Conservation (phyloP, 2,797 vertebrate genomes). For the Vireo griseus region DNA sequence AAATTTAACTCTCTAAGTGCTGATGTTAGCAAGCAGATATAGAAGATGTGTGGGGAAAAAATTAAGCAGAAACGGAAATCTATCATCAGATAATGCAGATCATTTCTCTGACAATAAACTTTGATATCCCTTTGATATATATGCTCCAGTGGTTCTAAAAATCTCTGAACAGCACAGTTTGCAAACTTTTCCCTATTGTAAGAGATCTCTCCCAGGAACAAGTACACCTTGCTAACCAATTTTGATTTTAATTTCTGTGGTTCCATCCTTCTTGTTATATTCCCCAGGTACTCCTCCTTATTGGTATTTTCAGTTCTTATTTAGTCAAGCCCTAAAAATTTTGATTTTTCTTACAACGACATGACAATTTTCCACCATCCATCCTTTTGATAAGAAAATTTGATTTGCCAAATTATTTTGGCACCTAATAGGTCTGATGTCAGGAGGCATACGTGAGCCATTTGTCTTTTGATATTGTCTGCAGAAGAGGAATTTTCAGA, state of each 20-base stretch:
- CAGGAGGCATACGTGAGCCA: neutral
- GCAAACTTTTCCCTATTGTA: neutral
- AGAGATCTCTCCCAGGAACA: neutral
- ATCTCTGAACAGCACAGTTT: neutral
- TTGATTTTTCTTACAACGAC: neutral
- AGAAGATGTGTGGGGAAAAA: neutral
- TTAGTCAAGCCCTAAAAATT: neutral
- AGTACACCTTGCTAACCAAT: neutral
- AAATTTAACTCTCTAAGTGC: conserved; percentile 7
- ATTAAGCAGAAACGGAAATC: neutral
- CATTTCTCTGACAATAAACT: neutral
- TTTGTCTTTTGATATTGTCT: neutral
- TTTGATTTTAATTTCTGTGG: neutral
- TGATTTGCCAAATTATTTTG: neutral
- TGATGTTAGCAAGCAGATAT: neutral
- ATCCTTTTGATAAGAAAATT: neutral
- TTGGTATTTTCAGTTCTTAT: neutral
- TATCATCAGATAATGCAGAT: neutral
- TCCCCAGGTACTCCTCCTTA: neutral
- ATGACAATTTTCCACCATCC: neutral
- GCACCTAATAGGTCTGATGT: neutral
- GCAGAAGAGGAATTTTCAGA: neutral
- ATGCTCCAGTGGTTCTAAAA: neutral
- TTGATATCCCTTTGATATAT: neutral
- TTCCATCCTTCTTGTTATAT: neutral